Percentiles rank a stretch among this genome's conserved stretches.
Conservation (phyloP, 2,888 invertebrate genomes). For the Sarcophaga carnaria region DNA sequence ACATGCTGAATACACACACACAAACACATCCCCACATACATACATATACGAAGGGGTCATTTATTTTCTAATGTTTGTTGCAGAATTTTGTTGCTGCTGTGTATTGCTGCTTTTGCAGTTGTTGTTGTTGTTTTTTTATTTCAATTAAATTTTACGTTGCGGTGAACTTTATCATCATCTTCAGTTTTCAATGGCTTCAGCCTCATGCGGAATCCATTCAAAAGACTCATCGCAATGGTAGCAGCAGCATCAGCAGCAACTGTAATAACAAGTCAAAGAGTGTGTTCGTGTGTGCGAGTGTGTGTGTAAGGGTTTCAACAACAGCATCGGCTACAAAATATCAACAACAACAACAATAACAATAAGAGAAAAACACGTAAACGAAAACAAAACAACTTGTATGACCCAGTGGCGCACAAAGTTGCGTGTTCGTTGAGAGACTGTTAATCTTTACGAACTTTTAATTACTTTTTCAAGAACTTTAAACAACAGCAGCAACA, state of each 20-base stretch:
- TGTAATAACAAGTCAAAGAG: neutral
- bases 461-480: conserved; percentile 79
- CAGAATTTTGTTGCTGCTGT: conserved; percentile 26
- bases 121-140: neutral
- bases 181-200: neutral
- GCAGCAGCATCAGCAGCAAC: neutral
- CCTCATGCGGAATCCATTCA: conserved; percentile 20
- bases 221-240: neutral
- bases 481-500: conserved; percentile 70
- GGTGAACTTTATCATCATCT: conserved; percentile 49
- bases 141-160: conserved; percentile 61
- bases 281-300: too few relatives aligned
- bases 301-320: conserved; percentile 28
- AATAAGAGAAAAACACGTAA: conserved; percentile 1
- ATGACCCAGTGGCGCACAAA: conserved; percentile 66
- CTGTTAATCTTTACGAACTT: conserved; percentile 79
- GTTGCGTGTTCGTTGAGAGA: conserved; percentile 68
- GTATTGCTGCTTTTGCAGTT: too few relatives aligned
- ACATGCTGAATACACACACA: neutral
- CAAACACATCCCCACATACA: neutral
- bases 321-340: conserved; percentile 18
- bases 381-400: conserved; percentile 49
- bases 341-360: neutral
- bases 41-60: conserved; percentile 32
- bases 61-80: conserved; percentile 55